Evolutionary conservation across 2,888 invertebrate species (phyloP), one percentile per base, ranked within the genome.

Genomic region (Eilema depressum): DNA sequence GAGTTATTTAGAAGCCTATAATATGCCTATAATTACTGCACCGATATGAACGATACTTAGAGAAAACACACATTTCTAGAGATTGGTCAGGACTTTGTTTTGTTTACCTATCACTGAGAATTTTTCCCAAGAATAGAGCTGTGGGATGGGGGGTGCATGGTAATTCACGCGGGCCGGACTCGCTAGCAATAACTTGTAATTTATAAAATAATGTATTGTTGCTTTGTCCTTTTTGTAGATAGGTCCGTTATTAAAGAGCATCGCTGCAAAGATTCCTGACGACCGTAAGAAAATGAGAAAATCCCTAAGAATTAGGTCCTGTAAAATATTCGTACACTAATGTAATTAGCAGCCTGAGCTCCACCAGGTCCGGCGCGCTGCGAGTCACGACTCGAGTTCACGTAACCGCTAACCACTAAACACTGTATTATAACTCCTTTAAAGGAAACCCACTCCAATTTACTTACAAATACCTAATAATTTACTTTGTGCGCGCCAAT

Each of bases 1-100:
- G 61, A 67, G 47, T 67, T 67, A 67, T 67, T 67, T 67, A 67
- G 61, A 67, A 47, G 12, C 61, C n/a, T 61, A 2, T 3, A 23
- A 37, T 28, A 67, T 47, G 12, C 61, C n/a, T 61, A 2, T 3
- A 23, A 37, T 28, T 28, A 33, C 10, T 33, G 33, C 17, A 57
- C 57, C n/a, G 65, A 65, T 41, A 41, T 57, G 28, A 25, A 66
- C 53, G 41, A n/a, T n/a, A 2, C 37, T 28, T 66, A 5, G 14
- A 28, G 30, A 17, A 23, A 2, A 62, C 61, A 10, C 30, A 63
- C 3, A 1, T 47, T 47, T 14, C 47, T 7, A 20, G 47, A 0
- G 20, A 47, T 47, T 47, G 20, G 20, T 20, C 17, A 14, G 41
- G 14, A 4, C 17, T 41, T 41, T 41, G 17, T 17, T 41, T 7